Percentiles rank a stretch among this genome's conserved stretches.
These are phyloP conservation scores for Seira sanloemensis DNA, from an alignment of 2,888 invertebrate species.

Conservation along the genomic window DNA sequence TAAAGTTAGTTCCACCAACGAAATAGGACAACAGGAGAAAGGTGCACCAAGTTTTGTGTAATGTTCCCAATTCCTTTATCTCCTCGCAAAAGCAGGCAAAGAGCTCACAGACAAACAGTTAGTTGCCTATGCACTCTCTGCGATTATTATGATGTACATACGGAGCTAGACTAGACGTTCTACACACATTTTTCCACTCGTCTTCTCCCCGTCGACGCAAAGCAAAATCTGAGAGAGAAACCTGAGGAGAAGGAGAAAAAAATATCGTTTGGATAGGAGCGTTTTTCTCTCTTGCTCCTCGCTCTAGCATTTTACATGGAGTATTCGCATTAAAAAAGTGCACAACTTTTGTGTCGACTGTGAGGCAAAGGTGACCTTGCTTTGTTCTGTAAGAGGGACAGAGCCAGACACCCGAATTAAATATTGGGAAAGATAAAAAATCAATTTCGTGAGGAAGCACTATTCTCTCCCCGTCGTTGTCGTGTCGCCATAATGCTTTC, in stretches of 20 bases:
- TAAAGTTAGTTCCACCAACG: constrained; percentile 10
- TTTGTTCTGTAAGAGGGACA: constrained; percentile 27
- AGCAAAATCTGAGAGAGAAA: not conserved
- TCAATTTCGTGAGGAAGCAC: constrained; percentile 4
- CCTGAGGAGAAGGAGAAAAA: not conserved
- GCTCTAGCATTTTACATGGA: no score
- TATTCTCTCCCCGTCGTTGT: not conserved
- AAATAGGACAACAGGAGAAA: constrained; percentile 44
- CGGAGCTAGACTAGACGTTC: not conserved
- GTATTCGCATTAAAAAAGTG: no score
- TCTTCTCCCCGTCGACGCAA: not conserved
- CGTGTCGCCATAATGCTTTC: not conserved
- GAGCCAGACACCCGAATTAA: not conserved
- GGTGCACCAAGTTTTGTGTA: constrained; percentile 37
- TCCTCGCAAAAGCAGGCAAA: not conserved
- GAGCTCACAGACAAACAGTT: not conserved
- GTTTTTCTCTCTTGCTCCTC: no score
- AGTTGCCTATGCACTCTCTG: not conserved
- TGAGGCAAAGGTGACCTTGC: constrained; percentile 61
- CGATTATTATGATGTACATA: not conserved
- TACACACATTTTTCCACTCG: not conserved
- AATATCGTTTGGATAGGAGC: not conserved
- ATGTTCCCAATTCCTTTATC: not conserved
- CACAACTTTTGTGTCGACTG: constrained; percentile 18
- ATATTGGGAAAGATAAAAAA: not conserved